These are phyloP conservation scores for Odontothrips loti DNA, from an alignment of 2,888 invertebrate genomes.

Conservation along the genomic window DNA sequence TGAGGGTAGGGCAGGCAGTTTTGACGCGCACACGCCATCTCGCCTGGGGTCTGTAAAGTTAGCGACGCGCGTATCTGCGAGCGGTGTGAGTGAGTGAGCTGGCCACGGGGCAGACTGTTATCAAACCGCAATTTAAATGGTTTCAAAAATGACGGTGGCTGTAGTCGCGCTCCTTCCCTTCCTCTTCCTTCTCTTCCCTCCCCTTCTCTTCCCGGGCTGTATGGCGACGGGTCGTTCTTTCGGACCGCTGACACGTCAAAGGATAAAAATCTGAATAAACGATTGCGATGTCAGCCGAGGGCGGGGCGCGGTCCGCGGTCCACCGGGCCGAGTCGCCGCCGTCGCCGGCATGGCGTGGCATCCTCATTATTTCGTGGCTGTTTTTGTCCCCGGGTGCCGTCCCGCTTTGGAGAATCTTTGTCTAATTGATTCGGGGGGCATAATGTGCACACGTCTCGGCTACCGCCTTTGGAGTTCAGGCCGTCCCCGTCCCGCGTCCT, in stretches of 20 bases:
- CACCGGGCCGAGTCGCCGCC: not conserved
- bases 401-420: not conserved
- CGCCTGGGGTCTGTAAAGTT: too few relatives aligned
- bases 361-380: not conserved
- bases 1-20: not conserved
- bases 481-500: not conserved
- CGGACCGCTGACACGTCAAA: not conserved
- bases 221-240: not conserved
- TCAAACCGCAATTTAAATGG: not conserved
- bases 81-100: too few relatives aligned
- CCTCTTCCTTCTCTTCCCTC: not conserved
- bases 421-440: constrained; percentile 24
- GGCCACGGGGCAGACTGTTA: not conserved
- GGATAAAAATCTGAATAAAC: constrained; percentile 21
- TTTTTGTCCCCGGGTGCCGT: not conserved
- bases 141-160: not conserved
- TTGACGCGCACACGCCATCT: not conserved
- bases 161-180: not conserved
- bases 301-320: not conserved
- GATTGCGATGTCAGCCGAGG: not conserved
- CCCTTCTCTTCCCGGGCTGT: not conserved
- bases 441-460: not conserved
- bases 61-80: too few relatives aligned
- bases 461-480: not conserved
- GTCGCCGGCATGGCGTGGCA: too few relatives aligned